Percentiles rank a stretch among this genome's conserved stretches.
Evolutionary conservation across 2,888 invertebrate species (phyloP).

Genomic region (Scotopteryx bipunctaria): DNA sequence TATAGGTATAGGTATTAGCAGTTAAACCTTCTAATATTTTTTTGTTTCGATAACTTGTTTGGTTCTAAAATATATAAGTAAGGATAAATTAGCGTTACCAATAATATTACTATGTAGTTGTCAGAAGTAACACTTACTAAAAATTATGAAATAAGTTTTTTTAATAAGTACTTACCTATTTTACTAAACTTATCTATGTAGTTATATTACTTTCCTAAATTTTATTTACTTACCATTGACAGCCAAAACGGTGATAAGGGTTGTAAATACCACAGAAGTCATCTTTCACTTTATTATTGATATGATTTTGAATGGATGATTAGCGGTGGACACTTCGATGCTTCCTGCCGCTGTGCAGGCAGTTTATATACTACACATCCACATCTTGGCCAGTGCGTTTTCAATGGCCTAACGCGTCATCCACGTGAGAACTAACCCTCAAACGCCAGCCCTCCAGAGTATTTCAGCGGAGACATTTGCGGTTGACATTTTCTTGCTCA

Average conservation of each 20-base stretch:
- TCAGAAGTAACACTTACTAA: too few relatives aligned
- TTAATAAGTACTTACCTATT: not conserved
- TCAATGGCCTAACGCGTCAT: conserved; percentile 73
- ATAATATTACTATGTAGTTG: too few relatives aligned
- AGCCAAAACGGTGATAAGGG: conserved; percentile 61
- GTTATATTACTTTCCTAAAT: too few relatives aligned
- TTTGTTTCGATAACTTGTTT: too few relatives aligned
- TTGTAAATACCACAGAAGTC: conserved; percentile 49
- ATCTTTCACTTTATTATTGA: conserved; percentile 52
- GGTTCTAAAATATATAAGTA: too few relatives aligned
- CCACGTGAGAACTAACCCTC: conserved; percentile 70
- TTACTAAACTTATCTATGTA: not conserved
- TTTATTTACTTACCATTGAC: conserved; percentile 68
- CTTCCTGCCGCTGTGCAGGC: conserved; percentile 64
- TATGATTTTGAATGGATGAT: conserved; percentile 40
- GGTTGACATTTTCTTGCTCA: too few relatives aligned
- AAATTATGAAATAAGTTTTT: not conserved
- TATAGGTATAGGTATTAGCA: too few relatives aligned
- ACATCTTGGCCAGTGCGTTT: conserved; percentile 65
- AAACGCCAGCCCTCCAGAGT: conserved; percentile 7
- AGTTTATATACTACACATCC: conserved; percentile 76
- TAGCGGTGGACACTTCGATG: conserved; percentile 51
- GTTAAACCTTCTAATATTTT: too few relatives aligned
- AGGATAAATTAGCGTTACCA: too few relatives aligned
- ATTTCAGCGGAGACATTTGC: conserved; percentile 9